Evolutionary conservation across 2,888 invertebrate genomes (phyloP).

Genomic region (Cephonodes hylas): DNA sequence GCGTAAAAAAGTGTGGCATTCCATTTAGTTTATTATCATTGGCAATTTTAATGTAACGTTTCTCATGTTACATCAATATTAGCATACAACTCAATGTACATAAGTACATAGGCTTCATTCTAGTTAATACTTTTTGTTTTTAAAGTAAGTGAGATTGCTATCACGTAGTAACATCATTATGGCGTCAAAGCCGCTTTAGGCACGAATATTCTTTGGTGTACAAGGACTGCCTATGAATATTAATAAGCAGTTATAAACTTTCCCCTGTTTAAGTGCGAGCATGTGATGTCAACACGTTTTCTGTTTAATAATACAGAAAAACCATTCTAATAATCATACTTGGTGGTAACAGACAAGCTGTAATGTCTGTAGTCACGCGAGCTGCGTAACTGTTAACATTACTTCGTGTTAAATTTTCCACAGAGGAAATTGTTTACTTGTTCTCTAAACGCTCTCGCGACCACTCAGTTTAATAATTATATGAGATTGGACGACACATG

Average conservation of each 20-base stretch:
- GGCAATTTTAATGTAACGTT: too few relatives aligned
- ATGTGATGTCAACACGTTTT: constrained; percentile 47
- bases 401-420: constrained; percentile 66
- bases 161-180: background rate
- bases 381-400: constrained; percentile 43
- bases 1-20: too few relatives aligned
- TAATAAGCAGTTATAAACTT: constrained; percentile 38
- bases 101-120: background rate
- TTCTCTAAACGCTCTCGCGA: constrained; percentile 42
- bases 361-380: constrained; percentile 55
- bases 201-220: constrained; percentile 27
- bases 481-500: constrained; percentile 13
- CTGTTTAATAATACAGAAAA: constrained; percentile 48
- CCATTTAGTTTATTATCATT: too few relatives aligned
- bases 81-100: too few relatives aligned
- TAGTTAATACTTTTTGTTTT: background rate
- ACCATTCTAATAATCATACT: constrained; percentile 36
- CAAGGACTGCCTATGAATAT: constrained; percentile 9
- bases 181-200: constrained; percentile 23
- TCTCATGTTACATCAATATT: too few relatives aligned
- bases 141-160: background rate
- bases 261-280: constrained; percentile 44
- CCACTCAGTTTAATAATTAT: constrained; percentile 37
- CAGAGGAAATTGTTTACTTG: constrained; percentile 57
- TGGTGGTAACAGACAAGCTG: constrained; percentile 30